Evolutionary conservation across 2,888 invertebrate species (phyloP).

Genomic region (Magallana nippona): DNA sequence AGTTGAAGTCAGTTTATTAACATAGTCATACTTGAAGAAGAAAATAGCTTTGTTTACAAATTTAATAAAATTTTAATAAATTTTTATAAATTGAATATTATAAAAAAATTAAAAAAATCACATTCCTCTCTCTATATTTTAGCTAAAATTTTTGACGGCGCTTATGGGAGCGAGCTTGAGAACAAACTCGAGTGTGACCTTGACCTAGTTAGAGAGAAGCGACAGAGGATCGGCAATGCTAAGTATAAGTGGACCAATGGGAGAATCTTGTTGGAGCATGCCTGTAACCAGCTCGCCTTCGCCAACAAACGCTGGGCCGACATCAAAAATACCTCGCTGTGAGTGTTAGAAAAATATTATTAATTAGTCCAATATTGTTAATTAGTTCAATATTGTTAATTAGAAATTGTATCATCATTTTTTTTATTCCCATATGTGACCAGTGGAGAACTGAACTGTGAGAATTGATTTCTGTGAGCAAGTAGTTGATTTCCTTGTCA

Average conservation of each 20-base stretch:
- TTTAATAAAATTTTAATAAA: no score
- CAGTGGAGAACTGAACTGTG: no score
- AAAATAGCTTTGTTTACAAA: no score
- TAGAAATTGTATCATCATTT: no score
- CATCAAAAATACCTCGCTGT: not conserved
- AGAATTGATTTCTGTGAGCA: no score
- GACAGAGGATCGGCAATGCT: constrained; percentile 81
- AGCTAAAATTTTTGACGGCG: constrained; percentile 82
- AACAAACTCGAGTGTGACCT: constrained; percentile 81
- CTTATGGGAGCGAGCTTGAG: constrained; percentile 82
- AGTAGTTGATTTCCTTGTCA: no score
- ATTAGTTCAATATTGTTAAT: no score
- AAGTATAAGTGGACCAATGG: constrained; percentile 82
- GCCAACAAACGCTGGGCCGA: constrained; percentile 80
- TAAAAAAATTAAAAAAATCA: not conserved
- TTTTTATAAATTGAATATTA: no score
- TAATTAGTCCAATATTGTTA: no score
- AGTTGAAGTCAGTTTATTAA: not conserved
- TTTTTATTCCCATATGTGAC: no score
- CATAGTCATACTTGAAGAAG: not conserved
- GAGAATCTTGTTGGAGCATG: constrained; percentile 81
- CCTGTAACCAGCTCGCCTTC: constrained; percentile 81
- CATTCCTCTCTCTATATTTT: constrained; percentile 41
- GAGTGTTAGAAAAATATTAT: not conserved
- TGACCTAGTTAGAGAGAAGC: constrained; percentile 81